Evolutionary conservation across 2,888 invertebrate species (phyloP), one percentile per base, ranked within the genome.

Genomic region (Lepidocyrtoides sp.): DNA sequence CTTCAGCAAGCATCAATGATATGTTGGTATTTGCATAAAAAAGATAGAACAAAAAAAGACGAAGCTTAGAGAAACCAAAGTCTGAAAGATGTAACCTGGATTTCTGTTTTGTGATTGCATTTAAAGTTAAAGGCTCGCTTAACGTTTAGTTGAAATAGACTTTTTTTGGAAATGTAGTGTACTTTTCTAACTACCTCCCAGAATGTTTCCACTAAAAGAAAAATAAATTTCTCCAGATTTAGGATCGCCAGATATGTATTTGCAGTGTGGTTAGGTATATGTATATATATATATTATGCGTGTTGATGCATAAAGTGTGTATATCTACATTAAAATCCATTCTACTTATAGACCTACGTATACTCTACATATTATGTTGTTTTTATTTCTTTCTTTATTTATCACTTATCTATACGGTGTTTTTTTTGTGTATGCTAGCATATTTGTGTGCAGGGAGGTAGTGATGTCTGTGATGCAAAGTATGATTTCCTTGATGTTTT

Each of bases 401-500:
- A 60, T 60, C 10, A 0, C 57, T 60, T 26, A 26, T 54, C n/a
- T 44, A 48, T 4, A 4, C 17, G 14, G 12, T 3, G 17, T 54
- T 57, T 54, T 48, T 41, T 12, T 69, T 51, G 41, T 32, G 29
- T n/a, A 23, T 54, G 4, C 17, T 17, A 2, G 17, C 7, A 2
- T 12, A 14, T 48, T 48, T 48, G 1, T 48, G 44, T 48, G 14
- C 44, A 48, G 51, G 23, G 26, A 1, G n/a, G n/a, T n/a, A n/a
- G n/a, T n/a, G n/a, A n/a, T n/a, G n/a, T n/a, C n/a, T 48, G 72
- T 57, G 48, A 79, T 54, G 29, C 51, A 77, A 87, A 75, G 44
- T 66, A 81, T 60, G 72, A 89, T 89, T 89, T 89, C 89, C 89
- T 89, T 89, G 81, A 81, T 88, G 88, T 83, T 54, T 83, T 81